phyloP scores from a whole-genome alignment of 2,888 invertebrate genomes.

The Cryptus viduatorius region DNA sequence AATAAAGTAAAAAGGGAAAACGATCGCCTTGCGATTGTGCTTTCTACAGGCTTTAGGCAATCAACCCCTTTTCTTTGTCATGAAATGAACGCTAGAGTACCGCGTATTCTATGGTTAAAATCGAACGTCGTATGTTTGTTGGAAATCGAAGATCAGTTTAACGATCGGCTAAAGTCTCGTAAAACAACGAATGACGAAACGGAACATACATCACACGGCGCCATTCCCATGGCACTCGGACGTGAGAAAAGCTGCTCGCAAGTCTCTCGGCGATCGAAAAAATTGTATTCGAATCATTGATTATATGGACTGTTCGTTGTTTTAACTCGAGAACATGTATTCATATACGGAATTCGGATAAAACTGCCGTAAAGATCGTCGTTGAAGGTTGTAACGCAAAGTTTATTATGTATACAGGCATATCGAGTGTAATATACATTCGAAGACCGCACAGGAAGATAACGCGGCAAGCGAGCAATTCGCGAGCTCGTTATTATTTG shows the following conservation, averaged over 20 bases:
- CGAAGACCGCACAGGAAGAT: conserved; percentile 42
- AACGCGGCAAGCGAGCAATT: conserved; percentile 48
- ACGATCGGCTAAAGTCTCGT: no score
- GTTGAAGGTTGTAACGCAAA: not conserved
- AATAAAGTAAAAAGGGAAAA: not conserved
- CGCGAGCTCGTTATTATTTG: conserved; percentile 64
- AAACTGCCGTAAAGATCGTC: not conserved
- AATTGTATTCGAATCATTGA: conserved; percentile 9
- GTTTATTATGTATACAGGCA: not conserved
- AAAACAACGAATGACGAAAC: not conserved
- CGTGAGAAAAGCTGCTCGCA: not conserved
- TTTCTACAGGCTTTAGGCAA: not conserved
- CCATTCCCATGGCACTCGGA: not conserved
- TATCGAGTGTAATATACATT: conserved; percentile 12
- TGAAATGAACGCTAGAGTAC: not conserved
- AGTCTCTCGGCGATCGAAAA: not conserved
- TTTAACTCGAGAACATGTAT: not conserved
- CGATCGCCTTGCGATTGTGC: not conserved
- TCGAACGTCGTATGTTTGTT: no score
- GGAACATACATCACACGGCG: not conserved
- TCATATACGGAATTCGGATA: not conserved
- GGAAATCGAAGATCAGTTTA: no score
- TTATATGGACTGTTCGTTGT: not conserved
- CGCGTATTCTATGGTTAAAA: no score
- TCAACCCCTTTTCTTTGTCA: not conserved